Percentiles rank a stretch among this genome's conserved stretches.
Conservation (phyloP, 2,888 invertebrate species). For the Amiota communis region DNA sequence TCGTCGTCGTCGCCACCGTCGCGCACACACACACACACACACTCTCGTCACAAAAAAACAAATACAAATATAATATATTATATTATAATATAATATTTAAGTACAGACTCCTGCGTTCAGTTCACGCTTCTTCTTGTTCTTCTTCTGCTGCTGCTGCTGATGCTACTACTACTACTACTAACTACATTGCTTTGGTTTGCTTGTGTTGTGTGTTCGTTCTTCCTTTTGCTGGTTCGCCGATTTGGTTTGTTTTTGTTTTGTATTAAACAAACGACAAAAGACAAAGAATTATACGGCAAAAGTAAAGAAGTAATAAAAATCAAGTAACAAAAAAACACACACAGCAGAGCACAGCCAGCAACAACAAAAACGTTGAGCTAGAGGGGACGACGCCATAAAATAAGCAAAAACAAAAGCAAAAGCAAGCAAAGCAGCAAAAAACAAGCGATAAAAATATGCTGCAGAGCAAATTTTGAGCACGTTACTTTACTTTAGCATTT, state of each 20-base stretch:
- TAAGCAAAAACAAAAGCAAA: slow-evolving; percentile 37
- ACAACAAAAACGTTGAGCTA: slow-evolving; percentile 38
- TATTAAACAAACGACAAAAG: slow-evolving; percentile 62
- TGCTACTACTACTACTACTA: not conserved
- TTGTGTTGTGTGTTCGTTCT: not conserved
- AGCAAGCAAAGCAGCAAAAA: no score
- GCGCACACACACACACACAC: no score
- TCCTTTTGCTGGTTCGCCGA: not conserved
- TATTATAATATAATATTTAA: no score
- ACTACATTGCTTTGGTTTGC: no score
- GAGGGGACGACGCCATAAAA: slow-evolving; percentile 31
- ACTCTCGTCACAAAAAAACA: no score
- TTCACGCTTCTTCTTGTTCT: not conserved
- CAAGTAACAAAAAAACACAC: slow-evolving; percentile 47
- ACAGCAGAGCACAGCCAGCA: slow-evolving; percentile 49
- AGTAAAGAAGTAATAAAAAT: slow-evolving; percentile 62
- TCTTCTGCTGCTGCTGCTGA: not conserved
- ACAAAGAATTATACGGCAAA: slow-evolving; percentile 63
- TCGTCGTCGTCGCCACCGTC: no score
- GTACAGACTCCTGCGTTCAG: no score
- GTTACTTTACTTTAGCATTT: no score
- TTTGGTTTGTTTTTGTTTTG: slow-evolving; percentile 44
- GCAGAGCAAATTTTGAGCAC: no score
- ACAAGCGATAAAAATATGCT: no score
- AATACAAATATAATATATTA: no score